These are phyloP conservation scores for Sitobion miscanthi DNA, from an alignment of 1,140 invertebrate genomes.

Conservation along the genomic window DNA sequence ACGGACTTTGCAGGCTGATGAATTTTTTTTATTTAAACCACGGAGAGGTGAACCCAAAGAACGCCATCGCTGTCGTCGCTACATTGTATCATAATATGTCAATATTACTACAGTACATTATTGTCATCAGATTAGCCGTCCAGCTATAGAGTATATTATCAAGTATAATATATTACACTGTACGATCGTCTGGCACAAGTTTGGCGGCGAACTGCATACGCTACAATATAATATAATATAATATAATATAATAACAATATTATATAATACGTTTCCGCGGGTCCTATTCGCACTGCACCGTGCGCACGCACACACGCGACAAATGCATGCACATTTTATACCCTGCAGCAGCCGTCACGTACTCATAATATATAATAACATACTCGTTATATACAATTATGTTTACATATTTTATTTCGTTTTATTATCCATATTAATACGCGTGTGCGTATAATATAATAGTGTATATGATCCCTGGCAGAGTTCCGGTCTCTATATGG, in stretches of 20 bases:
- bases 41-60: not conserved
- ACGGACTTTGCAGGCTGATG: too few species aligned
- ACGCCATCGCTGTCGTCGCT: not conserved
- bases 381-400: not conserved
- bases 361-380: not conserved
- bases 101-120: too few species aligned
- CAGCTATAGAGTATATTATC: not conserved
- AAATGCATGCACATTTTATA: not conserved
- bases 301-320: not conserved
- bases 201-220: not conserved
- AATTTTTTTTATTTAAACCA: too few species aligned
- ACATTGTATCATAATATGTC: not conserved
- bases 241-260: not conserved
- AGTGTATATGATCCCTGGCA: slow-evolving; percentile 25
- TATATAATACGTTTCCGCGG: not conserved
- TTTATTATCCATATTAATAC: not conserved
- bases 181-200: not conserved
- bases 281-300: not conserved
- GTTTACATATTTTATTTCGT: slow-evolving; percentile 29
- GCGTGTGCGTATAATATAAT: not conserved
- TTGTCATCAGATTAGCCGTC: not conserved
- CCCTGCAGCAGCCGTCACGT: not conserved
- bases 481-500: not conserved
- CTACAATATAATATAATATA: too few species aligned
- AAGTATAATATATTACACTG: not conserved